phyloP scores from a whole-genome alignment of 2,797 vertebrate genomes.

The Pipistrellus pygmaeus region DNA sequence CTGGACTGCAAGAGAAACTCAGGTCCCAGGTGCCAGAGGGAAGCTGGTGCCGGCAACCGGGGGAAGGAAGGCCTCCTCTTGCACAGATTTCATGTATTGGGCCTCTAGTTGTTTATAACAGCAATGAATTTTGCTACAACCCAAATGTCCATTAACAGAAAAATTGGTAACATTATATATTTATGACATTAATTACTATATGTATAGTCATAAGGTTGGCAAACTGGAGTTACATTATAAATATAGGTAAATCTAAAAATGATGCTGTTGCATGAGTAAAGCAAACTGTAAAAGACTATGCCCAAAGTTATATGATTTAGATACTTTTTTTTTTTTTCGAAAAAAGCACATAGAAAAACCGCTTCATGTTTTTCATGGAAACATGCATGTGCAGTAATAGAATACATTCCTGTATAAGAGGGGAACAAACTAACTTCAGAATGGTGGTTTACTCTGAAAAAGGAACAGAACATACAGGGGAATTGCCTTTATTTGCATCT shows the following conservation, averaged over 20 bases:
- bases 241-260: constrained; percentile 29
- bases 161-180: not conserved
- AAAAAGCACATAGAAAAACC: not conserved
- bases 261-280: not conserved
- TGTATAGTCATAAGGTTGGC: not conserved
- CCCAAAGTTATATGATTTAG: not conserved
- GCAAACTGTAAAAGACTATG: not conserved
- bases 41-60: accelerated
- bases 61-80: no score
- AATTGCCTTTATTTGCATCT: not conserved
- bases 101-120: not conserved
- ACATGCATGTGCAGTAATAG: not conserved
- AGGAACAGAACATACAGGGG: not conserved
- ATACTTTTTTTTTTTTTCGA: not conserved
- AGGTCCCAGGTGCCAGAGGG: no score
- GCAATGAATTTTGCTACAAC: not conserved
- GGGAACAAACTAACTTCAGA: not conserved
- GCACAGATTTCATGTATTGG: no score
- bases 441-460: not conserved
- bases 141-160: not conserved
- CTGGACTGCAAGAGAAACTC: no score
- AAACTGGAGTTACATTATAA: not conserved
- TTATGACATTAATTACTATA: not conserved
- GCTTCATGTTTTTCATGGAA: not conserved
- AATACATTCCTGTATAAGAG: not conserved